Base-by-base conservation (phyloP, 2,113 vertebrate genomes). In the Erythrocercus mccallii region DNA sequence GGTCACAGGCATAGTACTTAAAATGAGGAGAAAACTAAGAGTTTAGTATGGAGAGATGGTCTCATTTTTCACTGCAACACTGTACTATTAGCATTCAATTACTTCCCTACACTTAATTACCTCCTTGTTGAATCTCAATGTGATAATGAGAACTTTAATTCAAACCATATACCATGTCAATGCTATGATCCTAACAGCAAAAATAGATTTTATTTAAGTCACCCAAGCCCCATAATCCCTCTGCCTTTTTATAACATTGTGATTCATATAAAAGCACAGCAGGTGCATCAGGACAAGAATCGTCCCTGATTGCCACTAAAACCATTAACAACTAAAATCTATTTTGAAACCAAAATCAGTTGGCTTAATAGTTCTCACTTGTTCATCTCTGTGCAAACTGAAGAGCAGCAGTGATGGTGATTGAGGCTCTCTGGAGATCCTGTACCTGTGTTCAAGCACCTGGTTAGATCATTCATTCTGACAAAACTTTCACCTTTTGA, bases 81-180 rank as follows among this genome's bases (percentile, higher is more conserved):
- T 90, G 74, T 35, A 38, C 42, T 79, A 42, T 38, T 76, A 91
- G 35, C 65, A 74, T 90, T 82, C 81, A 53, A 71, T 86, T 77
- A 81, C 42, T 77, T 82, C 66, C 74, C 81, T 73, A 74, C 33
- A 82, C 42, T 78, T 92, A 90, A 90, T 86, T 94, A 90, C 69
- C 83, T 95, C 60, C 65, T 80, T 86, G 40, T 53, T 95, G 87
- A 62, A 86, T 91, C 68, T 84, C 88, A 87, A 88, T 72, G 74
- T 50, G 91, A 91, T 94, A 95, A 95, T 69, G 85, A 90, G 82
- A 94, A 88, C 79, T 72, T 92, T 72, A 73, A 90, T 76, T 92
- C 88, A 85, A 81, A 53, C 61, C 81, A 73, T 83, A 81, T 45
- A 91, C 81, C 66, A 79, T 37, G 69, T 48, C 78, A 88, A 27